Percentiles rank a stretch among this genome's conserved stretches.
Evolutionary conservation across 2,113 vertebrate species (phyloP).

Genomic region (Bostrychus sinensis): DNA sequence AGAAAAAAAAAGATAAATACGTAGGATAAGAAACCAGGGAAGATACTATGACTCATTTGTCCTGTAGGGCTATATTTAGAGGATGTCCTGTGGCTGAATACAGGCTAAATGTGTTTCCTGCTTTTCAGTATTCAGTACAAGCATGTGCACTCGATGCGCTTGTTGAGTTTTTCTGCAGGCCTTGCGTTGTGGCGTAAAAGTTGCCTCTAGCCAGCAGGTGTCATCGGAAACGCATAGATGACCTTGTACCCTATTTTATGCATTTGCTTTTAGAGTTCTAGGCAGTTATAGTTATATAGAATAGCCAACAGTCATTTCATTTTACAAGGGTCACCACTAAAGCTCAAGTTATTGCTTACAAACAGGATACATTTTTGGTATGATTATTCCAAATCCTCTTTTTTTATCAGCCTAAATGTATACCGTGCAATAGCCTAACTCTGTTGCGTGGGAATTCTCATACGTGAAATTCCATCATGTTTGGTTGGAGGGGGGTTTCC

Average conservation of each 20-base stretch:
- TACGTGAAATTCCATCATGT: constrained; percentile 17
- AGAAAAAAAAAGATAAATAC: too few relatives aligned
- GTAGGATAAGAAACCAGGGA: too few relatives aligned
- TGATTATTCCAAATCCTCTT: too few relatives aligned
- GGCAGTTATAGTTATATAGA: too few relatives aligned
- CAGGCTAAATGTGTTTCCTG: constrained; percentile 20
- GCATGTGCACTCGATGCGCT: neutral
- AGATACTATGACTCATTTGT: too few relatives aligned
- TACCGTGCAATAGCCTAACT: neutral
- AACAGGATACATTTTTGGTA: too few relatives aligned
- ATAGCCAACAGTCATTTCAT: too few relatives aligned
- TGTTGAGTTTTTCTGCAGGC: neutral
- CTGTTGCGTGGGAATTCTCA: neutral
- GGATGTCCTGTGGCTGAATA: neutral
- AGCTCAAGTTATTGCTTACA: too few relatives aligned
- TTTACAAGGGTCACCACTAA: too few relatives aligned
- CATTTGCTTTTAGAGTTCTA: too few relatives aligned
- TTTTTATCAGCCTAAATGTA: too few relatives aligned
- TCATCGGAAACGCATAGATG: constrained; percentile 39
- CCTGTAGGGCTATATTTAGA: neutral
- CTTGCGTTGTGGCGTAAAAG: neutral
- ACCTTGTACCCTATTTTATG: neutral
- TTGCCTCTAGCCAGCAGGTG: constrained; percentile 58
- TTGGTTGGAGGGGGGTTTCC: constrained; percentile 51
- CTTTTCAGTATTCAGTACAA: neutral